Evolutionary conservation across 2,888 invertebrate species (phyloP).

Genomic region (Lymantria monacha): DNA sequence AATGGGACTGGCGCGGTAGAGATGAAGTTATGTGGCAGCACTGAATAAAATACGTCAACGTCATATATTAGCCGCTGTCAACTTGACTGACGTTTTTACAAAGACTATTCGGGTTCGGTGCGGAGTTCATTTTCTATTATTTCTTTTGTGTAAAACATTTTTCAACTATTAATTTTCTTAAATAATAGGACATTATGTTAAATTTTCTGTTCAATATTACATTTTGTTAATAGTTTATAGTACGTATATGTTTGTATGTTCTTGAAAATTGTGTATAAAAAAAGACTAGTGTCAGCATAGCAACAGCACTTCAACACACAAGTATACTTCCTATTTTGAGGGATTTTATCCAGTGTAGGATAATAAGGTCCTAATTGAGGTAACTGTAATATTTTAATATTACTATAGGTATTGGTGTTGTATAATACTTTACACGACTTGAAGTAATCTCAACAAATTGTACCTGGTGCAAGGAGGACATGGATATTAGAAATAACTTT

Average conservation of each 20-base stretch:
- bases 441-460: too few relatives aligned
- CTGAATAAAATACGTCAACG: background rate
- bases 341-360: slow-evolving; percentile 37
- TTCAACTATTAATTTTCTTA: slow-evolving; percentile 39
- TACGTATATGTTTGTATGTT: slow-evolving; percentile 58
- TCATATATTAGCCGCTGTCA: background rate
- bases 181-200: slow-evolving; percentile 25
- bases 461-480: too few relatives aligned
- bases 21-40: background rate
- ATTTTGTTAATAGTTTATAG: slow-evolving; percentile 32
- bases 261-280: slow-evolving; percentile 73
- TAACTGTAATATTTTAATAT: slow-evolving; percentile 40
- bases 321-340: slow-evolving; percentile 53
- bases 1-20: too few relatives aligned
- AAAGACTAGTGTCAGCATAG: slow-evolving; percentile 77
- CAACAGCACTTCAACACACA: slow-evolving; percentile 67
- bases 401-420: background rate
- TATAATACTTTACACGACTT: too few relatives aligned
- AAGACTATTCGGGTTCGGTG: slow-evolving; percentile 17
- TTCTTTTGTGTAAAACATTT: slow-evolving; percentile 47
- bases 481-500: too few relatives aligned
- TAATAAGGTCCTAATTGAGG: slow-evolving; percentile 57
- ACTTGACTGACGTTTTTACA: slow-evolving; percentile 30
- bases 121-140: slow-evolving; percentile 48
- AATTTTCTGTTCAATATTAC: slow-evolving; percentile 28